Evolutionary conservation across 2,113 vertebrate species (phyloP).

Genomic region (Aythya baeri): DNA sequence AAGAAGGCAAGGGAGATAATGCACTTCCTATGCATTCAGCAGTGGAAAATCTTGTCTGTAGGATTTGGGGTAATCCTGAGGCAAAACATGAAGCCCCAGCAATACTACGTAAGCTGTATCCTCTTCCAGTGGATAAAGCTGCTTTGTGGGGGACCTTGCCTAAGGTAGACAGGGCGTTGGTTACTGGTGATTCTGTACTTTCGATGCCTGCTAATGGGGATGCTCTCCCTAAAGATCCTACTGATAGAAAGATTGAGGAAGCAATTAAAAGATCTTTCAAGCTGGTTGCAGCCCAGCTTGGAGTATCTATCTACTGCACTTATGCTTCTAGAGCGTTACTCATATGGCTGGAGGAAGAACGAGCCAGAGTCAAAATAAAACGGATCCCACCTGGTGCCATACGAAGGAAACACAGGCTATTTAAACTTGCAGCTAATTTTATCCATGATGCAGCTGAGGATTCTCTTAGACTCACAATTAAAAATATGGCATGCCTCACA

Average conservation of each 20-base stretch:
- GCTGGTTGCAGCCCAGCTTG: slow-evolving; percentile 54
- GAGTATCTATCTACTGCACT: slow-evolving; percentile 61
- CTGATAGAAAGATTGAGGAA: slow-evolving; percentile 61
- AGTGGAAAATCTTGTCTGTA: slow-evolving; percentile 53
- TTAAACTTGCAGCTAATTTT: slow-evolving; percentile 57
- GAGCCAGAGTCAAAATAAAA: not conserved
- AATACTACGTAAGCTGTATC: slow-evolving; percentile 29
- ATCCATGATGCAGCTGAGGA: slow-evolving; percentile 69
- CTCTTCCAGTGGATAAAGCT: slow-evolving; percentile 53
- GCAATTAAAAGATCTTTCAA: slow-evolving; percentile 63
- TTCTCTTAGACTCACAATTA: slow-evolving; percentile 54
- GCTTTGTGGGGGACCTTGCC: slow-evolving; percentile 50
- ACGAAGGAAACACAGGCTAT: not conserved
- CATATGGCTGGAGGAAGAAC: slow-evolving; percentile 49
- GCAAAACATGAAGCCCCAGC: slow-evolving; percentile 38
- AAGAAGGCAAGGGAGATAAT: slow-evolving; percentile 28
- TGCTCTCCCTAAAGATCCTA: slow-evolving; percentile 34
- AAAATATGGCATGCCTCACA: slow-evolving; percentile 54
- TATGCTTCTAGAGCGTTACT: slow-evolving; percentile 49
- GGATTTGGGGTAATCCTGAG: slow-evolving; percentile 51
- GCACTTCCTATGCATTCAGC: slow-evolving; percentile 59
- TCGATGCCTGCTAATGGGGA: not conserved
- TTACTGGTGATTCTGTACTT: not conserved
- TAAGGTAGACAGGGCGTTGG: slow-evolving; percentile 10
- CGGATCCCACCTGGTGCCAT: slow-evolving; percentile 13